These are phyloP conservation scores for Zophobas morio DNA, from an alignment of 1,140 invertebrate genomes.

Conservation along the genomic window DNA sequence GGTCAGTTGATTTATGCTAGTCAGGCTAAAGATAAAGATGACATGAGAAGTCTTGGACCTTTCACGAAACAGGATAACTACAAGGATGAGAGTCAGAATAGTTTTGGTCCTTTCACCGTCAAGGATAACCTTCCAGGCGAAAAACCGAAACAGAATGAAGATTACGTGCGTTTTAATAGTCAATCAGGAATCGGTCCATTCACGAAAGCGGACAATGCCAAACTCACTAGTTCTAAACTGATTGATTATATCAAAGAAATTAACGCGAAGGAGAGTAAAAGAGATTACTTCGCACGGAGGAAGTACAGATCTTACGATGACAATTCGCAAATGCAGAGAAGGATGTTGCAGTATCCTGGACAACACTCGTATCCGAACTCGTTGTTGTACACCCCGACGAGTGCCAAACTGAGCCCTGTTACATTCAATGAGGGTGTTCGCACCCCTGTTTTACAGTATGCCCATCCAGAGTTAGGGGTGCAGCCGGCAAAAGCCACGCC, in stretches of 20 bases:
- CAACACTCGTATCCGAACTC: constrained; percentile 76
- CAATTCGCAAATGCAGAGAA: constrained; percentile 74
- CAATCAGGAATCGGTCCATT: constrained; percentile 70
- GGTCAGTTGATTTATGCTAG: constrained; percentile 71
- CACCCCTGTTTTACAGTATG: constrained; percentile 82
- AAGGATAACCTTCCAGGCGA: constrained; percentile 67
- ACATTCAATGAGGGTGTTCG: constrained; percentile 78
- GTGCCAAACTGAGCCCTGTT: constrained; percentile 68
- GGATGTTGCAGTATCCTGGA: constrained; percentile 79
- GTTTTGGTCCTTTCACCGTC: constrained; percentile 62
- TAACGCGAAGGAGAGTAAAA: constrained; percentile 74
- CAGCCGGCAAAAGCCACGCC: constrained; percentile 77
- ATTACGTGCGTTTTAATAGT: constrained; percentile 65
- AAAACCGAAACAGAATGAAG: constrained; percentile 57
- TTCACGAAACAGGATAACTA: constrained; percentile 60
- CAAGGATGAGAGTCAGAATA: constrained; percentile 5
- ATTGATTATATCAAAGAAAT: constrained; percentile 77
- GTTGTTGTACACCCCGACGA: constrained; percentile 72
- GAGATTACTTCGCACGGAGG: constrained; percentile 71
- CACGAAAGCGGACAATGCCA: constrained; percentile 73
- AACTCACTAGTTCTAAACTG: constrained; percentile 71
- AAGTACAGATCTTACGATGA: constrained; percentile 69
- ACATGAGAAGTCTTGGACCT: constrained; percentile 64
- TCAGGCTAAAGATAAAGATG: constrained; percentile 55
- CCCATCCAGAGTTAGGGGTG: constrained; percentile 82